Evolutionary conservation across 2,888 invertebrate species (phyloP), one percentile per base, ranked within the genome.

Genomic region (Capitulum mitella): DNA sequence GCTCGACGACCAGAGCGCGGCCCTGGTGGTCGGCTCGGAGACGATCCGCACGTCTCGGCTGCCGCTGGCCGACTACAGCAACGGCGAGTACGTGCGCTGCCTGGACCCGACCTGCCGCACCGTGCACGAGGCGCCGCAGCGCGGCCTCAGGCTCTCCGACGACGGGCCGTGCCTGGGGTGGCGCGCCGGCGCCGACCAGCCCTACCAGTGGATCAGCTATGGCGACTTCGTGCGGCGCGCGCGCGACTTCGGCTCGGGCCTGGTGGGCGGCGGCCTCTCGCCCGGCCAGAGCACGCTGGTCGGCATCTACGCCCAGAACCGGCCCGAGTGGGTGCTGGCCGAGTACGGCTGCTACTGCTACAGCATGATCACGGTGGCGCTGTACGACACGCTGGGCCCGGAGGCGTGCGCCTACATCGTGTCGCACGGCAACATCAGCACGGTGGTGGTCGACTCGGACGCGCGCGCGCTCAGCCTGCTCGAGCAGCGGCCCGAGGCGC

Each of bases 391-490:
- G 6, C 89, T 98, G 82, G 98, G 98, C 84, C 94, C 95, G 83
- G 97, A 98, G 86, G 97, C 98, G 82, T 97, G 97, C 89, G 93
- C 94, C 87, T 97, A 93, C 88, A 97, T 97, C 87, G 94, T 97
- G 84, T 93, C 94, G 86, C 97, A 97, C 90, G 92, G 74, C 40
- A 43, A n/a, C 85, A 95, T 97, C 89, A 88, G 89, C 82, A 89
- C 94, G 81, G 94, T 97, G 78, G 89, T 97, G 80, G 94, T 94
- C 84, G 97, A 97, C 86, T 94, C 94, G 83, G 94, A 94, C 85
- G 91, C 90, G 83, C 97, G 97, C 88, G 94, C 94, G 80, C 92
- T 93, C 85, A 89, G 93, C 81, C 87, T 97, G 70, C 87, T 97
- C 82, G 93, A 95, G 84, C 92, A 93, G 84, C 91, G 93, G 0